phyloP scores from a whole-genome alignment of 2,113 vertebrate genomes.

The Perognathus longimembris region DNA sequence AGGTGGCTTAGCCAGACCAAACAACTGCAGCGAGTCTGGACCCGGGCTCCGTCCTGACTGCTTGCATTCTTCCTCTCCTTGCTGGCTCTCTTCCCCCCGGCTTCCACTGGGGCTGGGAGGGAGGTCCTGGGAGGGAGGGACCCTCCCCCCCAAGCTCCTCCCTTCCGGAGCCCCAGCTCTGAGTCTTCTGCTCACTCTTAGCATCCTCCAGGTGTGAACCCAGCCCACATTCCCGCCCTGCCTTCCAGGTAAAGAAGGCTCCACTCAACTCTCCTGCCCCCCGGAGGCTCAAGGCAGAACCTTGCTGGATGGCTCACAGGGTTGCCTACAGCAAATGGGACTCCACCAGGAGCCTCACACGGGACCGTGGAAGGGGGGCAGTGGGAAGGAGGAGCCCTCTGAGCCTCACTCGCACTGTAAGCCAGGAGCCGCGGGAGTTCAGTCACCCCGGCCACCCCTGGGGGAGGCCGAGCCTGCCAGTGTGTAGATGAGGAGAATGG shows the following conservation, averaged over 20 bases:
- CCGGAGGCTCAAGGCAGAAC: not conserved
- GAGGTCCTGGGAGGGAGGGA: not conserved
- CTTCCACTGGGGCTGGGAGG: not conserved
- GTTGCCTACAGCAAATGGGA: not conserved
- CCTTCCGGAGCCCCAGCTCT: not conserved
- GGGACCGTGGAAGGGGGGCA: not conserved
- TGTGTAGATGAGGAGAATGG: not conserved
- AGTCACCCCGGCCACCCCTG: not conserved
- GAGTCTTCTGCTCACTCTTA: not conserved
- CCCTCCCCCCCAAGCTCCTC: not conserved
- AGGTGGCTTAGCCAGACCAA: slow-evolving; percentile 80
- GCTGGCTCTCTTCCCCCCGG: slow-evolving; percentile 78
- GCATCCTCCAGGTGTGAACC: not conserved
- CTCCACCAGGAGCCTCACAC: too few relatives aligned
- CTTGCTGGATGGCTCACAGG: rapidly evolving
- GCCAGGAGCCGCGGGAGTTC: not conserved
- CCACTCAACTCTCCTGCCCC: rapidly evolving
- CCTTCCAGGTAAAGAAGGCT: rapidly evolving
- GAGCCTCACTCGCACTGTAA: not conserved
- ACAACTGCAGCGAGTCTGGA: slow-evolving; percentile 65
- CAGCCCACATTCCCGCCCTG: not conserved
- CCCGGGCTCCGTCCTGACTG: slow-evolving; percentile 63
- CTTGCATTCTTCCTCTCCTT: slow-evolving; percentile 79
- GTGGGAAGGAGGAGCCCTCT: too few relatives aligned
- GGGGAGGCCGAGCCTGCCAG: not conserved